Percentiles rank a stretch among this genome's conserved stretches.
These are phyloP conservation scores for Camptogramma bilineatum DNA, from an alignment of 2,888 invertebrate species.

Conservation along the genomic window DNA sequence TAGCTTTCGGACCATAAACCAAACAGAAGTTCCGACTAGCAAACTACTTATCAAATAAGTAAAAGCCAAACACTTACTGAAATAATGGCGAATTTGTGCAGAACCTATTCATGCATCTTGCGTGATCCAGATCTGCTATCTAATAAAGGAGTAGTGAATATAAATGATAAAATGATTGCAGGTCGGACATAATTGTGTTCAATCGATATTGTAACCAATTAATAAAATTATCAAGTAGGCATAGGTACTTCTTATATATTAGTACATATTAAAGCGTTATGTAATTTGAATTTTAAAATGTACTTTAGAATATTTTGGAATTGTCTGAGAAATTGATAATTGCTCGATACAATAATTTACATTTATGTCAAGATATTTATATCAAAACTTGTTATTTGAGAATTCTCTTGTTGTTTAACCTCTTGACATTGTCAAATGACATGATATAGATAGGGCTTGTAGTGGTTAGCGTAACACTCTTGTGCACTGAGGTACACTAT, in stretches of 20 bases:
- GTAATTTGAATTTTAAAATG: neutral
- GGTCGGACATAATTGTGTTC: neutral
- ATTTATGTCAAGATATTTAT: too few species aligned
- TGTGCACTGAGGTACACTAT: neutral
- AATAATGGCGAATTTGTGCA: slow-evolving; percentile 68
- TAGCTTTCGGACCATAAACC: neutral
- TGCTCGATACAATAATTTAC: too few species aligned
- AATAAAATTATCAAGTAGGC: neutral
- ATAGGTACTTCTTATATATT: neutral
- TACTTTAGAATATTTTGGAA: too few species aligned
- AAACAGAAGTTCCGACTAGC: neutral
- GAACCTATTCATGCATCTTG: slow-evolving; percentile 72
- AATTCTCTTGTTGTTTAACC: too few species aligned
- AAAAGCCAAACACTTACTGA: slow-evolving; percentile 59
- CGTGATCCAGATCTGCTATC: slow-evolving; percentile 71
- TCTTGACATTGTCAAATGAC: too few species aligned
- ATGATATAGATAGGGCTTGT: too few species aligned
- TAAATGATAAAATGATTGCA: slow-evolving; percentile 53
- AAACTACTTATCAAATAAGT: slow-evolving; percentile 15
- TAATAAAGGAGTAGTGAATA: slow-evolving; percentile 64
- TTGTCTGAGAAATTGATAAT: too few species aligned
- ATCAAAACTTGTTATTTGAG: too few species aligned
- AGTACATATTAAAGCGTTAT: neutral
- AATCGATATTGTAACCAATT: neutral
- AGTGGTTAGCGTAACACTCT: neutral